These are phyloP conservation scores for Silurus asotus DNA, from an alignment of 2,113 vertebrate genomes.

Conservation along the genomic window DNA sequence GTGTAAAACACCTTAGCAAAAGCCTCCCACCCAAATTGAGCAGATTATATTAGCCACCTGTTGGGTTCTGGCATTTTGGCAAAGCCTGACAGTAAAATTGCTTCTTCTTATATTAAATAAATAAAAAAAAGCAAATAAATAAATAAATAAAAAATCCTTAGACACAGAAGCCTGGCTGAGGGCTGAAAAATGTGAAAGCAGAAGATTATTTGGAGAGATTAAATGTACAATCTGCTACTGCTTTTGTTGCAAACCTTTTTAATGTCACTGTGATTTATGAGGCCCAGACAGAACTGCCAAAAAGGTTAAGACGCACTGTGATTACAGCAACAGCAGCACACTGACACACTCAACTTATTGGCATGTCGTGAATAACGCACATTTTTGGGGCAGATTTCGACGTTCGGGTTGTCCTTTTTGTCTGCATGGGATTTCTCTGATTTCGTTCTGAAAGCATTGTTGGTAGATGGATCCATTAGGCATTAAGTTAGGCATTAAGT, in stretches of 20 bases:
- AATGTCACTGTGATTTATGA: conserved; percentile 45
- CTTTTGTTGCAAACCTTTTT: conserved; percentile 45
- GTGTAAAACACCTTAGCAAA: background rate
- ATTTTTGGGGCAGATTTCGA: too few relatives aligned
- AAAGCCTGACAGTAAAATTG: conserved; percentile 51
- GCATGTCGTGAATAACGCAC: background rate
- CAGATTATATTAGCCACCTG: conserved; percentile 69
- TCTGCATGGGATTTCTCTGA: background rate
- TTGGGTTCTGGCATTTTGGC: conserved; percentile 62
- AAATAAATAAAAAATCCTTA: conserved; percentile 6
- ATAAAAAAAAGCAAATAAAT: background rate
- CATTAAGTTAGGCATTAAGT: too few relatives aligned
- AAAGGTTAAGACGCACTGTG: conserved; percentile 38
- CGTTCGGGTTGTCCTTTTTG: background rate
- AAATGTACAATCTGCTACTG: conserved; percentile 53
- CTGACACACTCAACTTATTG: background rate
- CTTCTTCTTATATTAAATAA: conserved; percentile 27
- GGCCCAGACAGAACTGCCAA: conserved; percentile 9
- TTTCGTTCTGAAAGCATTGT: background rate
- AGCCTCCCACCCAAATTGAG: conserved; percentile 27
- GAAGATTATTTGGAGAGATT: conserved; percentile 57
- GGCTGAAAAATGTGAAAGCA: conserved; percentile 44
- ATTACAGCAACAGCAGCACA: conserved; percentile 18
- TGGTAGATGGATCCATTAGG: background rate
- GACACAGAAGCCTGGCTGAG: conserved; percentile 25